Base-by-base conservation (phyloP, 1,140 invertebrate species). In the Lucilia cuprina region DNA sequence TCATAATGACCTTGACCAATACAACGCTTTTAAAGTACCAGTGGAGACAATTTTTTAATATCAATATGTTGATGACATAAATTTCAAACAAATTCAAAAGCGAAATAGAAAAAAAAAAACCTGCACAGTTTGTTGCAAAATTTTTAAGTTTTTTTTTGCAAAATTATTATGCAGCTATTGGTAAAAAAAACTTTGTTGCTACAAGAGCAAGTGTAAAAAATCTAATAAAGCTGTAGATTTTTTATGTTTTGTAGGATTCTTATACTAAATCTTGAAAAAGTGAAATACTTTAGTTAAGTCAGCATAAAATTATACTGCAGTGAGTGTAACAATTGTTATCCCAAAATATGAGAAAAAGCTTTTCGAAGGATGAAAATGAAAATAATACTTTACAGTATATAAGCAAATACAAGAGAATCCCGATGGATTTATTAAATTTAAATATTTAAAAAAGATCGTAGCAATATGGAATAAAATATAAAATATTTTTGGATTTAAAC, bases 271-370 rank as follows among this genome's bases (percentile, higher is more conserved):
- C 14, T 60, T 17, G 0, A 60, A 55, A 60, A n/a, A 60, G n/a
- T 60, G n/a, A 60, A 60, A 60, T 60, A 60, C 55, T 60, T 60
- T 60, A 60, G 55, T 60, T 60, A 60, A 60, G 55, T 60, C 50
- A 60, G 55, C 55, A 60, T 60, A 60, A 60, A 60, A 60, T 60
- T 60, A 60, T 60, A 60, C 55, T 60, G 55, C 55, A 60, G 55
- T 60, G 55, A 60, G 55, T 60, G 55, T 60, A 60, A 60, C 55
- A 60, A 60, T 60, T 60, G 55, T 60, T 60, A 60, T n/a, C 55
- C 55, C 55, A 12, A 7, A 14, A 60, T n/a, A 60, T n/a, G 10
- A 60, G 14, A 17, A 60, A 60, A 60, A 17, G 3, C 55, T 0
- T 60, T 7, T 60, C 3, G 3, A 17, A 17, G n/a, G n/a, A 60